Percentiles rank a stretch among this genome's conserved stretches.
phyloP scores from a whole-genome alignment of 2,888 invertebrate species.

The Venusia cambrica region DNA sequence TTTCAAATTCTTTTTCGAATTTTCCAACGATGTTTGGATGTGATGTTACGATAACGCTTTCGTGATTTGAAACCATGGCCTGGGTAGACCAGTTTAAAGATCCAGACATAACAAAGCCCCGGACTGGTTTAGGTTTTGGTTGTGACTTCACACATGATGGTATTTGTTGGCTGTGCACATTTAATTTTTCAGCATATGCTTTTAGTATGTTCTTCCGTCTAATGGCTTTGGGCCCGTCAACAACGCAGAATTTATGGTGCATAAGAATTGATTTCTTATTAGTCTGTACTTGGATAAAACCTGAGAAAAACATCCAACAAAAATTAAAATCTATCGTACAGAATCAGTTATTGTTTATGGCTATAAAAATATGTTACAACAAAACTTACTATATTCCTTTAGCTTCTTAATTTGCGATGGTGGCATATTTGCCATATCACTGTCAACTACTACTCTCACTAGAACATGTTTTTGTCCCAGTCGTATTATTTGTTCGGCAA shows the following conservation, averaged over 20 bases:
- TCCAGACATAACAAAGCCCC: conserved; percentile 83
- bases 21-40: conserved; percentile 73
- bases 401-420: conserved; percentile 71
- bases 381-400: conserved; percentile 69
- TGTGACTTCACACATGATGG: conserved; percentile 39
- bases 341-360: too few relatives aligned
- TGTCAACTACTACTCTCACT: conserved; percentile 72
- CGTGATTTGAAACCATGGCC: conserved; percentile 86
- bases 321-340: too few relatives aligned
- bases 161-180: conserved; percentile 54
- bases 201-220: conserved; percentile 60
- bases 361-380: too few relatives aligned
- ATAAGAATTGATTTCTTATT: conserved; percentile 81
- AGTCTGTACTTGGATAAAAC: conserved; percentile 73
- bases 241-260: conserved; percentile 90
- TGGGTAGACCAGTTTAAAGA: conserved; percentile 89
- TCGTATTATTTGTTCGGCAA: conserved; percentile 69
- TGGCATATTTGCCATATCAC: conserved; percentile 71
- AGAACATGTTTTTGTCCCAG: conserved; percentile 71
- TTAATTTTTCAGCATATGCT: conserved; percentile 65
- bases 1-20: conserved; percentile 82
- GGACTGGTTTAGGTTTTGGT: conserved; percentile 46
- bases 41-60: conserved; percentile 85
- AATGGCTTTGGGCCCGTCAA: conserved; percentile 81
- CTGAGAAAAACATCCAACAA: conserved; percentile 47